These are phyloP conservation scores for Xestia c-nigrum DNA, from an alignment of 2,888 invertebrate species.

Conservation along the genomic window DNA sequence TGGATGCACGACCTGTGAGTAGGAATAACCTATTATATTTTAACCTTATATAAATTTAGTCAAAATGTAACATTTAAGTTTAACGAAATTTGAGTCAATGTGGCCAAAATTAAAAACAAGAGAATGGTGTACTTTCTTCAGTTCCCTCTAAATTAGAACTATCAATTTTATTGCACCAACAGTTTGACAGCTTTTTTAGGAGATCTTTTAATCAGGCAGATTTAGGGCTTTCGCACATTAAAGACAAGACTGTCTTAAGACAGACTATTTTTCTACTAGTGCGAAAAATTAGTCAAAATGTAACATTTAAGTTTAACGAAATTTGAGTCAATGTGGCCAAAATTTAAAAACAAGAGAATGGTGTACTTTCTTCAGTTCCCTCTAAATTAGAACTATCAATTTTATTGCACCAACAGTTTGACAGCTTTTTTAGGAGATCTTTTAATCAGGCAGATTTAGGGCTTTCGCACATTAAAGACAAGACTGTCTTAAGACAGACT, in stretches of 20 bases:
- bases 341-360: not conserved
- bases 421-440: not conserved
- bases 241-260: too few relatives aligned
- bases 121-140: not conserved
- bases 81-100: not conserved
- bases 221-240: too few relatives aligned
- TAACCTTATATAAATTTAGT: not conserved
- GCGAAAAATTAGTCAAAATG: too few relatives aligned
- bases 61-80: not conserved
- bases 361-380: not conserved
- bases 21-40: not conserved
- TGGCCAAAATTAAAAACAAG: not conserved
- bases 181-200: not conserved
- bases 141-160: not conserved
- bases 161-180: not conserved
- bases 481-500: too few relatives aligned
- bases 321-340: not conserved
- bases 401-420: too few relatives aligned
- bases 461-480: too few relatives aligned
- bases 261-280: too few relatives aligned
- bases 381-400: not conserved
- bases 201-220: not conserved
- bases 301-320: not conserved
- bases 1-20: constrained; percentile 94
- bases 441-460: too few relatives aligned